These are phyloP conservation scores for Notoglanidium macrostoma DNA, from an alignment of 2,797 vertebrate species.

Conservation along the genomic window DNA sequence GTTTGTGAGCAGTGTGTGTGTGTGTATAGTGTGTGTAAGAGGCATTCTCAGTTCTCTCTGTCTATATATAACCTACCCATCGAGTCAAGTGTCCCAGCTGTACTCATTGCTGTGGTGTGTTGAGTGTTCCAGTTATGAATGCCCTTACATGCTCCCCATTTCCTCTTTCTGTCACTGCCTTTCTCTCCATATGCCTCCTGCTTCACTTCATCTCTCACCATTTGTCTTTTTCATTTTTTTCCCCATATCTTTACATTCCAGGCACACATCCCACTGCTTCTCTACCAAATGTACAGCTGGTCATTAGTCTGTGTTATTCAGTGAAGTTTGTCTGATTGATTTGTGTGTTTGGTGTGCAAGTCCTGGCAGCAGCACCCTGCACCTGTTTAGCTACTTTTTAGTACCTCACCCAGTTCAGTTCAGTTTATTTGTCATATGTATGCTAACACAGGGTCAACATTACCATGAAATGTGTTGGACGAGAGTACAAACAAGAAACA, in stretches of 20 bases:
- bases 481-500: too few species aligned
- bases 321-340: slow-evolving; percentile 25
- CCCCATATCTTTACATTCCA: neutral
- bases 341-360: slow-evolving; percentile 18
- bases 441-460: too few species aligned
- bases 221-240: neutral
- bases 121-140: slow-evolving; percentile 56
- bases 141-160: slow-evolving; percentile 39
- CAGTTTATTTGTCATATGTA: too few species aligned
- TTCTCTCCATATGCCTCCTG: neutral
- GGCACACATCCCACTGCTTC: neutral
- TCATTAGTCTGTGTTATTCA: slow-evolving; percentile 28
- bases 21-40: slow-evolving; percentile 64
- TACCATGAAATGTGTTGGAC: too few species aligned
- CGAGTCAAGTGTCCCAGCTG: slow-evolving; percentile 60
- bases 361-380: slow-evolving; percentile 24
- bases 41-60: slow-evolving; percentile 60
- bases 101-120: slow-evolving; percentile 36
- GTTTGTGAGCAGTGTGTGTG: slow-evolving; percentile 32
- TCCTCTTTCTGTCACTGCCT: slow-evolving; percentile 37
- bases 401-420: neutral
- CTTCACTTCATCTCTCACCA: neutral
- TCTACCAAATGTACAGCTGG: slow-evolving; percentile 32
- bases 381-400: slow-evolving; percentile 26
- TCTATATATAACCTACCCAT: slow-evolving; percentile 59